A percentile compares a stretch with the other conserved stretches of the same genome.
phyloP scores from a whole-genome alignment of 2,797 vertebrate species.

The Lepus townsendii region DNA sequence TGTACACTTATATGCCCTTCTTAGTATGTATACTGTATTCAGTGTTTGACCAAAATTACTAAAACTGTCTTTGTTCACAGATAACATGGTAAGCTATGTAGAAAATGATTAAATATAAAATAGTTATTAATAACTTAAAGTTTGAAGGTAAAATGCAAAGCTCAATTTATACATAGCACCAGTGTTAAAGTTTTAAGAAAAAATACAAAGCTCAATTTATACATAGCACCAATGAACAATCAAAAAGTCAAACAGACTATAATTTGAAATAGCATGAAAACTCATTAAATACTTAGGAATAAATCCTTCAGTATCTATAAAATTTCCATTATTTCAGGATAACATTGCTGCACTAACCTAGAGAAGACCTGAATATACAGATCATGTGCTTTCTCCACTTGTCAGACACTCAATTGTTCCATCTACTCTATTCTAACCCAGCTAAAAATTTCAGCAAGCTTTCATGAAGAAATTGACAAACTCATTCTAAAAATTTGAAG shows the following conservation, averaged over 20 bases:
- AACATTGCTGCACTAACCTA: neutral
- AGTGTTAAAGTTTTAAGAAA: neutral
- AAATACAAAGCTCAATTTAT: neutral
- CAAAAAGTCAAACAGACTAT: constrained; percentile 24
- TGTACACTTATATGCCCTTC: too few species aligned
- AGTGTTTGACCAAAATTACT: too few species aligned
- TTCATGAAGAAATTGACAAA: constrained; percentile 4
- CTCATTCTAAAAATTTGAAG: constrained; percentile 2
- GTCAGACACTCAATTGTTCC: neutral
- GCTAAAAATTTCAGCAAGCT: constrained; percentile 1
- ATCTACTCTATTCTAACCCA: neutral
- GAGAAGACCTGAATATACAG: neutral
- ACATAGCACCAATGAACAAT: neutral
- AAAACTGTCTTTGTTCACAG: constrained; percentile 2
- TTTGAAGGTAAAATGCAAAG: neutral
- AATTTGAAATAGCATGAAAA: constrained; percentile 38
- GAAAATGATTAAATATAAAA: neutral
- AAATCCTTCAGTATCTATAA: neutral
- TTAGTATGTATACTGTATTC: too few species aligned
- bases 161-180: neutral
- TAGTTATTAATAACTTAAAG: neutral
- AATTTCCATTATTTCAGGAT: neutral
- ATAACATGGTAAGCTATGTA: neutral
- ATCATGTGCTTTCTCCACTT: neutral
- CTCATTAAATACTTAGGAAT: neutral